Evolutionary conservation across 2,888 invertebrate genomes (phyloP).

Genomic region (Bembecia ichneumoniformis): DNA sequence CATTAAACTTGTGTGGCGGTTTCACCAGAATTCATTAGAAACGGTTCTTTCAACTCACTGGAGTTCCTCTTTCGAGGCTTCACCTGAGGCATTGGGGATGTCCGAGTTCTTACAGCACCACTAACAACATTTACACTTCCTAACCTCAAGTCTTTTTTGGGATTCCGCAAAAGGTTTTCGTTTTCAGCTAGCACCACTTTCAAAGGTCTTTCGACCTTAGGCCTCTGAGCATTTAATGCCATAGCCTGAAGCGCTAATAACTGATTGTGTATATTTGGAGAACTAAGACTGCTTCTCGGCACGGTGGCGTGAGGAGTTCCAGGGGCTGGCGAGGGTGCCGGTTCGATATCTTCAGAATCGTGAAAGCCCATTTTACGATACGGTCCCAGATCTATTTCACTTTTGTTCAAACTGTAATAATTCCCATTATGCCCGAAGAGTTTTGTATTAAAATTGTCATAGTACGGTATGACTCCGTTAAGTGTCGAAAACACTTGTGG

Average conservation of each 20-base stretch:
- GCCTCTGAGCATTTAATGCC: conserved; percentile 37
- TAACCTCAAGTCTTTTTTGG: conserved; percentile 33
- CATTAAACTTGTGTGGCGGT: conserved; percentile 88
- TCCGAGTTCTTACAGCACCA: conserved; percentile 51
- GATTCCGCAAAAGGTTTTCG: conserved; percentile 38
- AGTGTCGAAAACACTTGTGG: conserved; percentile 53
- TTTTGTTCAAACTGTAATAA: conserved; percentile 82
- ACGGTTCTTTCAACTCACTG: conserved; percentile 77
- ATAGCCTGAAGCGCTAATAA: conserved; percentile 55
- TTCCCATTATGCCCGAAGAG: conserved; percentile 89
- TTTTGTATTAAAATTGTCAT: conserved; percentile 86
- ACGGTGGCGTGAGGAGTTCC: conserved; percentile 62
- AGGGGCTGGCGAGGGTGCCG: conserved; percentile 65
- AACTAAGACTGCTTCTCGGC: conserved; percentile 64
- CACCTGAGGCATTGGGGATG: conserved; percentile 84
- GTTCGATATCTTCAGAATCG: conserved; percentile 57
- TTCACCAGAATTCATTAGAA: conserved; percentile 86
- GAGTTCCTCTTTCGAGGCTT: conserved; percentile 82
- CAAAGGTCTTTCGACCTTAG: conserved; percentile 40
- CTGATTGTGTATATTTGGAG: conserved; percentile 67
- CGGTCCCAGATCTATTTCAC: conserved; percentile 73
- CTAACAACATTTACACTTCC: conserved; percentile 46
- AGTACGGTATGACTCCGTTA: conserved; percentile 71
- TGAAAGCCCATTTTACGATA: conserved; percentile 64
- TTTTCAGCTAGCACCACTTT: conserved; percentile 50